Evolutionary conservation across 2,113 vertebrate genomes (phyloP), one percentile per base, ranked within the genome.

Genomic region (Chloropsis hardwickii): DNA sequence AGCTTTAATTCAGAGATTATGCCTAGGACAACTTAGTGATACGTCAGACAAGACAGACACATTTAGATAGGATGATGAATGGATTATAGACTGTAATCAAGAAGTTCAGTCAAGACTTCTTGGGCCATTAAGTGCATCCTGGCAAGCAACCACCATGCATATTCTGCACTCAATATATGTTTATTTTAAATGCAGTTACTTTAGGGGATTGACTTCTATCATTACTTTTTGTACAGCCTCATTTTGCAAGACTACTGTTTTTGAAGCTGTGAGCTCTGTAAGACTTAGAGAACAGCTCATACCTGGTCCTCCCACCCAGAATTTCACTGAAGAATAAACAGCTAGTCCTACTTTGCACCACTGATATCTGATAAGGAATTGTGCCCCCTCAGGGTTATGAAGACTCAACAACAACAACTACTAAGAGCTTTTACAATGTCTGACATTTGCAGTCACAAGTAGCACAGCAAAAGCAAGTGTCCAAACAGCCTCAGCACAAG

Each of bases 11-110:
- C 85, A 78, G 48, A 88, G 67, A 83, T 88, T 82, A 85, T n/a
- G 56, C 44, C 39, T 83, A 53, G 42, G 45, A 88, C 54, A 92
- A 81, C 12, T 66, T 20, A 80, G 73, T 66, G 87, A 77, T 73
- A 62, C 1, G 15, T 71, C 73, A 87, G 91, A 78, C 58, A 56
- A 67, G 74, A 90, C 70, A 91, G 61, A 57, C 37, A 56, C 81
- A 82, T 83, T 93, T 96, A 86, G 74, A 60, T 86, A 80, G 91
- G 39, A 90, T 77, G 82, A 96, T 4, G 1, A 93, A 96, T 79
- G 66, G 78, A 93, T 79, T 92, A 91, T 83, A 60, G 62, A 51
- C 27, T 9, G 3, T 82, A 95, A 97, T 84, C 76, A 67, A 81
- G 33, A 76, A 86, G 67, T 88, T 88, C 12, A 91, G 83, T 80